A percentile compares a stretch with the other conserved stretches of the same genome.
phyloP scores from a whole-genome alignment of 2,888 invertebrate genomes.

The Anoplius nigerrimus region DNA sequence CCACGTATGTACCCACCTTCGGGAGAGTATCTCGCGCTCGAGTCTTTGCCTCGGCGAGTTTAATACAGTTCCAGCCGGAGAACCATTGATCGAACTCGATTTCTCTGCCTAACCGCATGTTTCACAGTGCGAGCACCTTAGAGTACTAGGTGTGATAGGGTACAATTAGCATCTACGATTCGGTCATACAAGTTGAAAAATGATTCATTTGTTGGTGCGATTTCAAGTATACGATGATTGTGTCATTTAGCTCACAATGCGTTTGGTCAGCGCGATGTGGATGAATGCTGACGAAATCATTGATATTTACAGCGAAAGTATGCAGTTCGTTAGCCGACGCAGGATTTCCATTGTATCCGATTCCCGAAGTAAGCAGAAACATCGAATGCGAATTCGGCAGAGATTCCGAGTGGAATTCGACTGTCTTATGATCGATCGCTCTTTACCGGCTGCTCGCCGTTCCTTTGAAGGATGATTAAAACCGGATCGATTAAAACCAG shows the following conservation, averaged over 20 bases:
- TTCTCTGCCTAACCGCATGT: background rate
- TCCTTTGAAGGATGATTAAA: slow-evolving; percentile 50
- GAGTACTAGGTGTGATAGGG: too few relatives aligned
- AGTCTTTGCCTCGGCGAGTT: too few relatives aligned
- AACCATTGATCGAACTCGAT: slow-evolving; percentile 34
- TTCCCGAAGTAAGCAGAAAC: background rate
- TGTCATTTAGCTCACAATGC: too few relatives aligned
- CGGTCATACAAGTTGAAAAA: too few relatives aligned
- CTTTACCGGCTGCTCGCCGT: slow-evolving; percentile 35
- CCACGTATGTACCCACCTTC: slow-evolving; percentile 36
- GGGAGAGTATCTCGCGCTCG: too few relatives aligned
- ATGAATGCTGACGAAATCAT: slow-evolving; percentile 26
- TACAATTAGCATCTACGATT: too few relatives aligned
- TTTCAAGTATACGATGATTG: too few relatives aligned
- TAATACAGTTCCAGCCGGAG: slow-evolving; percentile 28
- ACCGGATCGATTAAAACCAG: slow-evolving; percentile 50
- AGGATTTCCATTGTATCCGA: background rate
- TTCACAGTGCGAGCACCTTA: too few relatives aligned
- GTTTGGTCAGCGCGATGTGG: background rate
- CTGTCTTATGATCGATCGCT: slow-evolving; percentile 24
- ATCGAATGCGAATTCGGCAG: background rate
- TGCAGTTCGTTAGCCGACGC: slow-evolving; percentile 4
- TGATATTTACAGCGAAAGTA: slow-evolving; percentile 33
- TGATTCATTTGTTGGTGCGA: too few relatives aligned
- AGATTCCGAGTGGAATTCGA: background rate